phyloP scores from a whole-genome alignment of 2,888 invertebrate genomes.

The Piscicola geometra region DNA sequence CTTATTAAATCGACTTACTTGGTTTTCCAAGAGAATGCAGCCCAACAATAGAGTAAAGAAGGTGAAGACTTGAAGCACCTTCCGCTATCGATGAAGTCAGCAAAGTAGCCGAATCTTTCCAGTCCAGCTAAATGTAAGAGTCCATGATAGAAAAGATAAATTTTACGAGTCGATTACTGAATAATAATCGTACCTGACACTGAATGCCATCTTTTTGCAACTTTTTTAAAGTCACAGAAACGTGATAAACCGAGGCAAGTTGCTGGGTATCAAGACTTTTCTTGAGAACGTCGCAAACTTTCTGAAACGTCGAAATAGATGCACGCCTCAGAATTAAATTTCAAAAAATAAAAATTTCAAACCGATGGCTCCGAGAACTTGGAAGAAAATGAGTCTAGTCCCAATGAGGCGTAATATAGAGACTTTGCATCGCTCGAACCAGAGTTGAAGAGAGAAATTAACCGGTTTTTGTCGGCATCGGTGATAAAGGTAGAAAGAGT shows the following conservation, averaged over 20 bases:
- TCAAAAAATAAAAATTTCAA: neutral
- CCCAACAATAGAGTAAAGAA: conserved; percentile 15
- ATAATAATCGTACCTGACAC: conserved; percentile 37
- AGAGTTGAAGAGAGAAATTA: conserved; percentile 54
- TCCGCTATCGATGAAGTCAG: neutral
- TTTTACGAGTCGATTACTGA: neutral
- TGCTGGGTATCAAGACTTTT: conserved; percentile 53
- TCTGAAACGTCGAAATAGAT: conserved; percentile 43
- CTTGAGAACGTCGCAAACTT: conserved; percentile 58
- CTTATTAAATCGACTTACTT: neutral
- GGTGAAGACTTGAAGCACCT: neutral
- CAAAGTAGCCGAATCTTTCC: neutral
- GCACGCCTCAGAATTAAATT: neutral
- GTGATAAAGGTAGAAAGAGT: conserved; percentile 54
- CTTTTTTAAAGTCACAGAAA: conserved; percentile 62
- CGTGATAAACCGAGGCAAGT: conserved; percentile 63
- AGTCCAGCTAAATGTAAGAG: neutral
- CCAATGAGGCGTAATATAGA: conserved; percentile 70
- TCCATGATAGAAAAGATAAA: neutral
- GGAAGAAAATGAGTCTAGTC: conserved; percentile 64
- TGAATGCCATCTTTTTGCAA: conserved; percentile 36
- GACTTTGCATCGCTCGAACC: conserved; percentile 54
- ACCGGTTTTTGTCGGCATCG: conserved; percentile 51
- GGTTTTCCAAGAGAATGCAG: conserved; percentile 21
- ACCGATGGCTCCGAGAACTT: conserved; percentile 33